Conservation (phyloP, 2,797 vertebrate genomes). For the Siniperca undulata region DNA sequence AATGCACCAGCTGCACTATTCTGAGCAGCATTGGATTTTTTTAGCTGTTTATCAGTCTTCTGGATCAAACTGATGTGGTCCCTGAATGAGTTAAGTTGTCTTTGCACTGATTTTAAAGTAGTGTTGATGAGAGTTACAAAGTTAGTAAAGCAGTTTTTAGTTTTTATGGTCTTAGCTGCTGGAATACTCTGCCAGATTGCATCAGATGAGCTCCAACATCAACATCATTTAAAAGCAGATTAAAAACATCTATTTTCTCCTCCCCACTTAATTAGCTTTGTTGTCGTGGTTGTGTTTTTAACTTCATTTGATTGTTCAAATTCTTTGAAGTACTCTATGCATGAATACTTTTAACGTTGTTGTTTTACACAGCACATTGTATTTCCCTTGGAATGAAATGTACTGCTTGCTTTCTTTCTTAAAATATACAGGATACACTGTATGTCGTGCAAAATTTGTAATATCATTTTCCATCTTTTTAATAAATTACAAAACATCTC, state of each 20-base stretch:
- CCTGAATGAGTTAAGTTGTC: neutral
- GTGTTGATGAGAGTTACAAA: conserved; percentile 18
- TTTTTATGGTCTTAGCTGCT: neutral
- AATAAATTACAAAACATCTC: neutral
- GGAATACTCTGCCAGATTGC: neutral
- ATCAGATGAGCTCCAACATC: conserved; percentile 26
- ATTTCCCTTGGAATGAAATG: neutral
- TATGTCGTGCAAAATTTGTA: neutral
- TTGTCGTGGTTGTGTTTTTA: neutral
- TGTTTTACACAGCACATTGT: neutral
- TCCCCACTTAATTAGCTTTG: conserved; percentile 6
- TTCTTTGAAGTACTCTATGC: neutral
- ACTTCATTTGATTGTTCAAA: conserved; percentile 10
- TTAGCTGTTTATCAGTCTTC: conserved; percentile 1
- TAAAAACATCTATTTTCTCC: neutral
- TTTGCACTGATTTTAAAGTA: conserved; percentile 17
- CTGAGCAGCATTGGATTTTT: neutral
- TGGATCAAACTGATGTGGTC: neutral
- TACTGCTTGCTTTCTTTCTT: neutral
- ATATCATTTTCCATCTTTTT: neutral
- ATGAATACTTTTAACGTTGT: neutral
- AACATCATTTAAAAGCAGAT: conserved; percentile 12
- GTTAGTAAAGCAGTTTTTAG: neutral
- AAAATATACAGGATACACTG: neutral
- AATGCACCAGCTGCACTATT: neutral